These are phyloP conservation scores for Hydrocynus forskahlii DNA, from an alignment of 2,797 vertebrate species.

Conservation along the genomic window DNA sequence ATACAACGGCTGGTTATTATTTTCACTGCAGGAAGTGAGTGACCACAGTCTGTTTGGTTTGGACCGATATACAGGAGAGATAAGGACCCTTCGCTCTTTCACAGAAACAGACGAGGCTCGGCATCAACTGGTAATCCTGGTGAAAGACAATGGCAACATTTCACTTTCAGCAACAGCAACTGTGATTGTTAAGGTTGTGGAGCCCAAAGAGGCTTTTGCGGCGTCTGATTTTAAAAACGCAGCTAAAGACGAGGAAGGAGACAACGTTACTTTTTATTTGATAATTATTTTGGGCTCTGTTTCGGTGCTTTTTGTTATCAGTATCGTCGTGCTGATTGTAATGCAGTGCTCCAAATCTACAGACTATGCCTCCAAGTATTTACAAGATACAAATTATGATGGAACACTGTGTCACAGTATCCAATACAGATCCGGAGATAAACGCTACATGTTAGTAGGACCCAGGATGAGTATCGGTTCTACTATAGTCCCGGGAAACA, in stretches of 20 bases:
- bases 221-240: constrained; percentile 58
- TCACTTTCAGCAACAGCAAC: constrained; percentile 68
- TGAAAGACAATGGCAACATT: constrained; percentile 67
- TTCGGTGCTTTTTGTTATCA: constrained; percentile 60
- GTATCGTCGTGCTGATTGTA: constrained; percentile 54
- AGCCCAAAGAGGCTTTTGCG: constrained; percentile 69
- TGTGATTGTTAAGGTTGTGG: constrained; percentile 63
- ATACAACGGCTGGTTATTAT: constrained; percentile 69
- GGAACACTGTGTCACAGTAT: constrained; percentile 56
- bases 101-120: constrained; percentile 67
- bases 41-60: constrained; percentile 65
- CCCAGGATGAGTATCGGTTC: constrained; percentile 60
- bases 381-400: constrained; percentile 50
- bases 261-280: constrained; percentile 40
- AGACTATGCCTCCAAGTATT: constrained; percentile 49
- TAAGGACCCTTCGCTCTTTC: constrained; percentile 65
- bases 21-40: constrained; percentile 61
- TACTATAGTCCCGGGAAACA: constrained; percentile 46
- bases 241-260: constrained; percentile 25
- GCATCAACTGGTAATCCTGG: constrained; percentile 63
- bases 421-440: constrained; percentile 60
- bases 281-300: constrained; percentile 48
- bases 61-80: constrained; percentile 67
- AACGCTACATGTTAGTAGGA: constrained; percentile 59
- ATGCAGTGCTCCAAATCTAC: constrained; percentile 57